A percentile compares a stretch with the other conserved stretches of the same genome.
Conservation (phyloP, 1,140 invertebrate genomes). For the Cyclina sinensis region DNA sequence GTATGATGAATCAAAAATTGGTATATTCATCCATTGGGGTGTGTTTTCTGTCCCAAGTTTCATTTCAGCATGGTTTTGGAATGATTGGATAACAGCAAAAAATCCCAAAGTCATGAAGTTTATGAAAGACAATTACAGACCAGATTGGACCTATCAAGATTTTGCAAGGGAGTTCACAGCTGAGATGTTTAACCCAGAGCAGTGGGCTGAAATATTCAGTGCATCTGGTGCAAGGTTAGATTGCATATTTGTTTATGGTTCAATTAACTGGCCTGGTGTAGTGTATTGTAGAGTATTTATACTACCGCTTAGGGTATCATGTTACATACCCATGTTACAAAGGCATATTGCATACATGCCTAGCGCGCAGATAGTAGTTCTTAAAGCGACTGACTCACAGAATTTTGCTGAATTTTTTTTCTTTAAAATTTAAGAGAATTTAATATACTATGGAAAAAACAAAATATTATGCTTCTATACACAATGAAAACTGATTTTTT, state of each 20-base stretch:
- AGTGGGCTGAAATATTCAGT: conserved; percentile 76
- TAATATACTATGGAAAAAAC: too few species aligned
- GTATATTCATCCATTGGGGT: conserved; percentile 86
- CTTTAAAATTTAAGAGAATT: too few species aligned
- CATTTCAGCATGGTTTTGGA: conserved; percentile 80
- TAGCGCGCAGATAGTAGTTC: too few species aligned
- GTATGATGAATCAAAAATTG: conserved; percentile 86
- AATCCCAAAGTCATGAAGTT: conserved; percentile 67
- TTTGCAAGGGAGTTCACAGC: conserved; percentile 77
- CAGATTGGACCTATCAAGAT: conserved; percentile 78
- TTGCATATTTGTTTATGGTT: too few species aligned
- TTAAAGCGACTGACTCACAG: too few species aligned
- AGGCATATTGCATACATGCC: too few species aligned
- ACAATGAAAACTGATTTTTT: too few species aligned
- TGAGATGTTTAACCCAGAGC: conserved; percentile 73
- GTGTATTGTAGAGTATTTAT: too few species aligned
- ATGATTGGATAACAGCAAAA: conserved; percentile 74
- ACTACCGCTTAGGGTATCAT: not conserved
- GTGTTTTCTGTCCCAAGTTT: conserved; percentile 84
- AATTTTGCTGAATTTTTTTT: too few species aligned
- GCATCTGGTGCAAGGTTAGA: conserved; percentile 74
- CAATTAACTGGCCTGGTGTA: too few species aligned
- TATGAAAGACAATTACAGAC: conserved; percentile 77
- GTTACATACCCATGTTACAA: too few species aligned
- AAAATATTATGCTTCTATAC: too few species aligned